Evolutionary conservation across 2,888 invertebrate genomes (phyloP), one percentile per base, ranked within the genome.

Genomic region (Helicoverpa assulta): DNA sequence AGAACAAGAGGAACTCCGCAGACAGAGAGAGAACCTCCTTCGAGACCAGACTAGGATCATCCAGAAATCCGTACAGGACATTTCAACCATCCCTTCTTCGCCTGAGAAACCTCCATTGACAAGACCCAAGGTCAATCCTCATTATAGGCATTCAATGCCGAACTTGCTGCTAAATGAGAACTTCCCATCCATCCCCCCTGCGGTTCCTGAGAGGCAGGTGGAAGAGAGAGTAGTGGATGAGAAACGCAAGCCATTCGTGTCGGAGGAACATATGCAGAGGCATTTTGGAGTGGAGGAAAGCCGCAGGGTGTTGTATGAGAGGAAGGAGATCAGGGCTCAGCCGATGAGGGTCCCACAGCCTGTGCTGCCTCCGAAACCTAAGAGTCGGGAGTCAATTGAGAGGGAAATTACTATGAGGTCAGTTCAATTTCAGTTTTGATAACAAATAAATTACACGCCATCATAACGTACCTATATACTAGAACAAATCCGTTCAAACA

Each of bases 1-100:
- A 56, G 98, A 98, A 88, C 97, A 97, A 89, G 98, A 98, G 88
- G 98, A 98, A 87, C 87, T 98, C 14, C 97, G 97, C 78, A 95
- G 98, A 4, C 97, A 98, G 86, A 96, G 97, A 14, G 98, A 97
- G 84, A 98, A 97, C 88, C 92, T 98, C 12, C 93, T 97, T 21
- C 96, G 97, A 53, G 97, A 97, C 85, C 96, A 97, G 84, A 96
- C 96, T n/a, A 92, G 96, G 1, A 93, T 96, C 72, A 94, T 96
- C 66, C 96, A 96, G 78, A 96, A 96, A 63, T 97, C 97, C 0
- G 94, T 97, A 50, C 97, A 97, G 83, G 97, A 97, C 81, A 94
- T 97, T 10, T 96, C 92, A 14, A 90, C 76, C 47, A 91, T 84
- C 83, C 86, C 83, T 69, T 90, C 81, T 63, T 87, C 87, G 43